Conservation (phyloP, 2,888 invertebrate genomes). For the Empis stercorea region DNA sequence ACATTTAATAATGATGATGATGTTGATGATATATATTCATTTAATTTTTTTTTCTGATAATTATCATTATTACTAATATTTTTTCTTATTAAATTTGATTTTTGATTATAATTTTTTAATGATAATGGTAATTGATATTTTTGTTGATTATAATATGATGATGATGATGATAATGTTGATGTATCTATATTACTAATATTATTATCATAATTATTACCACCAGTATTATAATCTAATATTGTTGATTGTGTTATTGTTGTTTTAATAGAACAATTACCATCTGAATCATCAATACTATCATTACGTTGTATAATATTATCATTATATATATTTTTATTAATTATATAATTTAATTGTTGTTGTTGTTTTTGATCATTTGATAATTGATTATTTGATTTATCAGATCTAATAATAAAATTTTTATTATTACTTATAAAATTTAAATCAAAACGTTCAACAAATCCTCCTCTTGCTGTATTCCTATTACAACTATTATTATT, state of each 20-base stretch:
- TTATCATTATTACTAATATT: not conserved
- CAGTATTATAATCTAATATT: slow-evolving; percentile 14
- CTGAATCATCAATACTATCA: slow-evolving; percentile 20
- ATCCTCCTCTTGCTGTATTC: slow-evolving; percentile 18
- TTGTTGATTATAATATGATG: too few relatives aligned
- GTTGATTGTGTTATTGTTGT: slow-evolving; percentile 24
- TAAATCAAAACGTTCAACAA: slow-evolving; percentile 6
- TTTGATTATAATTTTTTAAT: too few relatives aligned
- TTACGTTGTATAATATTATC: slow-evolving; percentile 13
- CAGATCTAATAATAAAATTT: too few relatives aligned
- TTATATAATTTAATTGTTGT: not conserved
- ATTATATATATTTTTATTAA: too few relatives aligned
- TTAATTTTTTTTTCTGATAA: too few relatives aligned
- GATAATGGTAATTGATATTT: too few relatives aligned
- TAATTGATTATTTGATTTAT: not conserved
- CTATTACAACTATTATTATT: too few relatives aligned
- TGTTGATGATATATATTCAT: not conserved
- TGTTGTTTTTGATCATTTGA: too few relatives aligned
- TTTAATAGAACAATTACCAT: slow-evolving; percentile 21
- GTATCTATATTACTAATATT: not conserved
- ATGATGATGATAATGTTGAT: too few relatives aligned
- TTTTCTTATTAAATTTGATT: not conserved
- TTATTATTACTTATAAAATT: slow-evolving; percentile 1
- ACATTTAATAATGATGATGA: not conserved
- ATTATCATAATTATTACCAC: not conserved